These are phyloP conservation scores for Talpa occidentalis DNA, from an alignment of 2,113 vertebrate species.

Conservation along the genomic window DNA sequence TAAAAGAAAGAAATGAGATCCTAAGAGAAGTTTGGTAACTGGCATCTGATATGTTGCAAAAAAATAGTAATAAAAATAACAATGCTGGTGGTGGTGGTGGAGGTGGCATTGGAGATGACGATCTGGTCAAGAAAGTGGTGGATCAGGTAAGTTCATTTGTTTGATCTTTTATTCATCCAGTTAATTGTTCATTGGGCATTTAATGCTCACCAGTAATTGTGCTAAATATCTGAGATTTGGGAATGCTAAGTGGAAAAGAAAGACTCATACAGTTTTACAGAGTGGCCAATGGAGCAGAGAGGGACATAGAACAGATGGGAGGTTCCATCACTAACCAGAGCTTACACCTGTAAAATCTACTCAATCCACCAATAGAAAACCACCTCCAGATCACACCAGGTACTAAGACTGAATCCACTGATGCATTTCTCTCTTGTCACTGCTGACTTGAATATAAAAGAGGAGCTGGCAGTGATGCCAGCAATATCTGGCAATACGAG, in stretches of 20 bases:
- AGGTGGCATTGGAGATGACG: neutral
- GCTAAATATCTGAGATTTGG: neutral
- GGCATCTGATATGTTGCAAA: neutral
- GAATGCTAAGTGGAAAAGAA: neutral
- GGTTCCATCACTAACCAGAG: neutral
- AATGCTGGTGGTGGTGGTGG: fast-evolving
- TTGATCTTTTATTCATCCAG: neutral
- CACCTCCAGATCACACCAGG: neutral
- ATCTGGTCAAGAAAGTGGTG: neutral
- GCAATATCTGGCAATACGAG: neutral
- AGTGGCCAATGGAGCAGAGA: neutral
- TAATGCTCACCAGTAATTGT: neutral
- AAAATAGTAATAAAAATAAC: neutral
- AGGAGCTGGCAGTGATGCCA: neutral
- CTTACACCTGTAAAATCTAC: neutral
- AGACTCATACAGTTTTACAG: neutral
- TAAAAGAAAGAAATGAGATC: neutral
- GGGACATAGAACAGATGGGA: neutral
- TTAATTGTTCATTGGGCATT: neutral
- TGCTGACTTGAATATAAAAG: neutral
- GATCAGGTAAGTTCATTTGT: neutral
- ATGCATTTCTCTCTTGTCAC: neutral
- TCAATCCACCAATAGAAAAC: neutral
- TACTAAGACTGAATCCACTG: neutral
- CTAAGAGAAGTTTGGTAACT: neutral